These are phyloP conservation scores for Planococcus citri DNA, from an alignment of 1,140 invertebrate genomes.

Conservation along the genomic window DNA sequence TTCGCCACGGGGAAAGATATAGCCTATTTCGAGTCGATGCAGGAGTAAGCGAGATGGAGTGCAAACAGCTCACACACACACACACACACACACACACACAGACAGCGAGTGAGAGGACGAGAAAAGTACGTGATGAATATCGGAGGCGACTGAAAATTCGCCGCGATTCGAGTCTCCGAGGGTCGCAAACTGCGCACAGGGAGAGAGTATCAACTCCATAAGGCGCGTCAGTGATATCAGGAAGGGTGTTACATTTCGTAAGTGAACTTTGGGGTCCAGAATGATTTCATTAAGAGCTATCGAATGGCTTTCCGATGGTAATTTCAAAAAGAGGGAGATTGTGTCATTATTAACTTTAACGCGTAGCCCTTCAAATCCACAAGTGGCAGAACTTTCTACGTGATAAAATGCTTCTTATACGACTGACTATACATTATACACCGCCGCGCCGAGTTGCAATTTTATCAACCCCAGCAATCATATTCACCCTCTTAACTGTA, in stretches of 20 bases:
- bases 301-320: slow-evolving; percentile 19
- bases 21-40: not conserved
- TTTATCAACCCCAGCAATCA: slow-evolving; percentile 18
- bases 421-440: slow-evolving; percentile 14
- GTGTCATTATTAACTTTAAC: slow-evolving; percentile 20
- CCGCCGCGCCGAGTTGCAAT: slow-evolving; percentile 11
- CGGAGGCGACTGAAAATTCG: not conserved
- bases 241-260: not conserved
- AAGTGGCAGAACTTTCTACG: slow-evolving; percentile 17
- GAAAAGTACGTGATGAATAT: not conserved
- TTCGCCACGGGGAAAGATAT: not conserved
- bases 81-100: too few relatives aligned
- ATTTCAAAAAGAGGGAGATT: slow-evolving; percentile 10
- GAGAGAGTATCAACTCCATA: not conserved
- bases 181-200: too few relatives aligned
- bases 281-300: slow-evolving; percentile 20
- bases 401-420: slow-evolving; percentile 17
- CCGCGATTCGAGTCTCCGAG: too few relatives aligned
- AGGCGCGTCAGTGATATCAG: not conserved
- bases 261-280: not conserved
- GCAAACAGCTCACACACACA: too few relatives aligned
- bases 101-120: too few relatives aligned
- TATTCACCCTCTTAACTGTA: slow-evolving; percentile 14
- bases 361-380: slow-evolving; percentile 17
- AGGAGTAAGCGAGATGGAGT: slow-evolving; percentile 20